Conservation (phyloP, 1,140 invertebrate species). For the Portunus trituberculatus region DNA sequence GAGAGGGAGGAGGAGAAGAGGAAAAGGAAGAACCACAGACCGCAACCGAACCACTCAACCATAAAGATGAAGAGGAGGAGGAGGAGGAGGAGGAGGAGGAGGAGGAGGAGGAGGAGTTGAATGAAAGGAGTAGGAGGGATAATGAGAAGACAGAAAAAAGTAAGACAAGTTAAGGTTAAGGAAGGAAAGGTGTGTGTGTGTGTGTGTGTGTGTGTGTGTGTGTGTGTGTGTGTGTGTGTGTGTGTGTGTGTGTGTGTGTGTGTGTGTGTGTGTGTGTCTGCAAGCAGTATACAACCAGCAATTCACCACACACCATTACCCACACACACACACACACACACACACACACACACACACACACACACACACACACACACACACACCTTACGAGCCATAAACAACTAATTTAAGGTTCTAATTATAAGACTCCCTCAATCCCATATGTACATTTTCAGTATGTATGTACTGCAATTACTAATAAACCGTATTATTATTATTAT, state of each 20-base stretch:
- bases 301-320: neutral
- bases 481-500: too few relatives aligned
- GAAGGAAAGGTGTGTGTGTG: too few relatives aligned
- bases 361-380: neutral
- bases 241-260: too few relatives aligned
- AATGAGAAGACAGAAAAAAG: neutral
- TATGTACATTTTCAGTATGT: too few relatives aligned
- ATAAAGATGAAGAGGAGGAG: neutral
- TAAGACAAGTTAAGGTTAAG: neutral
- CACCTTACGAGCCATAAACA: neutral
- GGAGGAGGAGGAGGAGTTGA: conserved; percentile 16
- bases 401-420: too few relatives aligned
- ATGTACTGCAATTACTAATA: too few relatives aligned
- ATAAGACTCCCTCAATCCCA: too few relatives aligned
- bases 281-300: too few relatives aligned
- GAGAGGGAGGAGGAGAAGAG: neutral
- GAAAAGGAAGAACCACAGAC: conserved; percentile 7
- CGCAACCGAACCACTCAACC: neutral
- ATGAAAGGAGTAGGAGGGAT: neutral
- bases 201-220: neutral
- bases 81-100: conserved; percentile 16
- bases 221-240: conserved; percentile 10
- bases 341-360: neutral
- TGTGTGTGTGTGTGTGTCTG: too few relatives aligned
- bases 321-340: neutral